Conservation (phyloP, 1,140 invertebrate species). For the Calliopsis andreniformis region DNA sequence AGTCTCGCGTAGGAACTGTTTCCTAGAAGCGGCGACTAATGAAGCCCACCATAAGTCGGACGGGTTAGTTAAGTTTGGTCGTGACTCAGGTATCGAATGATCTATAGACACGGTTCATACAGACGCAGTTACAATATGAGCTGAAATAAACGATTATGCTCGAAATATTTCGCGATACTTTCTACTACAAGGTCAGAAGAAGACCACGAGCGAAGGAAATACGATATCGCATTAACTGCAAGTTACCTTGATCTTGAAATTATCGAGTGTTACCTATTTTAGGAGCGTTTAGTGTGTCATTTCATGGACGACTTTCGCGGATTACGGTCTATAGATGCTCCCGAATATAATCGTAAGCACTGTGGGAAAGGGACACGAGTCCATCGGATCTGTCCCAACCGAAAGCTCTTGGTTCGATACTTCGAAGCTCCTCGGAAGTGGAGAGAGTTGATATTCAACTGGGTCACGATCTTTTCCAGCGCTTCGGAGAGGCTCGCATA, state of each 20-base stretch:
- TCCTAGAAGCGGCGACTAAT: conserved; percentile 9
- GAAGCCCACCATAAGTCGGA: conserved; percentile 10
- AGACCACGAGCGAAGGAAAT: neutral
- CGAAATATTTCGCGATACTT: neutral
- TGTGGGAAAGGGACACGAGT: conserved; percentile 29
- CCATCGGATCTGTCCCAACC: neutral
- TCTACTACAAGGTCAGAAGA: neutral
- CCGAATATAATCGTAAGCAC: conserved; percentile 38
- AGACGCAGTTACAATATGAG: conserved; percentile 5
- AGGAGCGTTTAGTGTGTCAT: neutral
- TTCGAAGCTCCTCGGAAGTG: conserved; percentile 14
- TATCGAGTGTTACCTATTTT: neutral
- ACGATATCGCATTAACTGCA: neutral
- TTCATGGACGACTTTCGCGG: conserved; percentile 4
- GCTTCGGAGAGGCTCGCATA: conserved; percentile 11
- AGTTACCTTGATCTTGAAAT: neutral
- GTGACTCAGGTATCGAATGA: conserved; percentile 21
- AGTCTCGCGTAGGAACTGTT: conserved; percentile 14
- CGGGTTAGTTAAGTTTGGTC: conserved; percentile 16
- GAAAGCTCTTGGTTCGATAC: conserved; percentile 20
- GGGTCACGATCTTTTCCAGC: conserved; percentile 40
- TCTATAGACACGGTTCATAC: neutral
- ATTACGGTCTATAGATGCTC: neutral
- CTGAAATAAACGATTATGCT: conserved; percentile 19
- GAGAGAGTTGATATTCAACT: conserved; percentile 36